A percentile compares a stretch with the other conserved stretches of the same genome.
These are phyloP conservation scores for rabbit (Oryctolagus cuniculus) DNA, from an alignment of 2,113 vertebrate genomes.

Conservation along the genomic window DNA sequence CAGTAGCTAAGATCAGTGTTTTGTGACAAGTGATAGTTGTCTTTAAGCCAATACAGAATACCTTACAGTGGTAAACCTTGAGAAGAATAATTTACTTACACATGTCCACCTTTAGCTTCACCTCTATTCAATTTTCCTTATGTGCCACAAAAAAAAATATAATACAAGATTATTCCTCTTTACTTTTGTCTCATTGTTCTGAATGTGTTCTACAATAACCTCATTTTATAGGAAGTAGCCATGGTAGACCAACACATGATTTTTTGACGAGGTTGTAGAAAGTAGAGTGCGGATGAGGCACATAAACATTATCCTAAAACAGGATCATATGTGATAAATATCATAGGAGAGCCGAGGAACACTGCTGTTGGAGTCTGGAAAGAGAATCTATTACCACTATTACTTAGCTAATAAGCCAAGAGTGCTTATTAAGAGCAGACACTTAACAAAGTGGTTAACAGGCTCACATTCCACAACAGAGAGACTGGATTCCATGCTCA, in stretches of 20 bases:
- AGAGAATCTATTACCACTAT: not conserved
- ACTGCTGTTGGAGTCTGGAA: not conserved
- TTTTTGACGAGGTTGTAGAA: not conserved
- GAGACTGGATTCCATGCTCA: too few species aligned
- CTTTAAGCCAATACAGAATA: not conserved
- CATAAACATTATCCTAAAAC: conserved; percentile 18
- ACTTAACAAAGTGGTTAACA: too few species aligned
- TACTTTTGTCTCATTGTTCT: not conserved
- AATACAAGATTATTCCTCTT: not conserved
- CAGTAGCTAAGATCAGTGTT: too few species aligned
- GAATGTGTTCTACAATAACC: not conserved
- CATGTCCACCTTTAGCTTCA: not conserved
- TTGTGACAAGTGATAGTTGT: not conserved
- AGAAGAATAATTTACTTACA: not conserved
- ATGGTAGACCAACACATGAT: not conserved
- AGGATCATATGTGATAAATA: not conserved
- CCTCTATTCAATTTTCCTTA: not conserved
- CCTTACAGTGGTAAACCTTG: not conserved
- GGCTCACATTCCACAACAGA: too few species aligned
- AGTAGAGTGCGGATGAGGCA: not conserved
- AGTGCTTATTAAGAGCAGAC: not conserved
- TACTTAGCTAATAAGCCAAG: not conserved
- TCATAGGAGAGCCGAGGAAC: not conserved
- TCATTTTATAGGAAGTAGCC: not conserved
- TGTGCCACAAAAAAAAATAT: not conserved